phyloP scores from a whole-genome alignment of 37 sponge, comb jelly and placozoan species.

The Eunapius fragilis region DNA sequence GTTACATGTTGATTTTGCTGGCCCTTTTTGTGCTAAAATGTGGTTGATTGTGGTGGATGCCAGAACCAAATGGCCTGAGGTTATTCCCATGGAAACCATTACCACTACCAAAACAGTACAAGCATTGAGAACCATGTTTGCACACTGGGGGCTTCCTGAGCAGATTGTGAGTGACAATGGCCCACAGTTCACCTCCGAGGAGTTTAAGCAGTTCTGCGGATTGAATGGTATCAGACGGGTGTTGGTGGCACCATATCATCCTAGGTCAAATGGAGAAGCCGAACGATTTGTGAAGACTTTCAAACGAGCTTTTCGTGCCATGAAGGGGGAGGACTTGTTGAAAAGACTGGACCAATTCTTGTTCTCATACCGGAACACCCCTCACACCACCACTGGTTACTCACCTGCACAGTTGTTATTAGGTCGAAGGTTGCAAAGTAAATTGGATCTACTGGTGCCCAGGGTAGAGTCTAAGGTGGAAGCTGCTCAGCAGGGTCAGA shows the following conservation, averaged over 20 bases:
- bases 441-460: no score
- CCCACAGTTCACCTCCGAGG: constrained; percentile 42
- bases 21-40: background rate
- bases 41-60: constrained; percentile 33
- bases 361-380: background rate
- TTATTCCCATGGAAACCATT: constrained; percentile 11
- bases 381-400: background rate
- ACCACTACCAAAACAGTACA: constrained; percentile 1
- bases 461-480: no score
- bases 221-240: constrained; percentile 34
- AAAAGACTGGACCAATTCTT: background rate
- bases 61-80: constrained; percentile 63
- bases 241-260: constrained; percentile 25
- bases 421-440: no score
- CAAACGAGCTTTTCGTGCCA: constrained; percentile 8
- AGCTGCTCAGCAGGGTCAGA: no score
- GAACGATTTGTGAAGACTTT: constrained; percentile 31
- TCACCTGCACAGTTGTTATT: background rate
- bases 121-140: constrained; percentile 23
- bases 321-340: background rate
- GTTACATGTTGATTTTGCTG: constrained; percentile 29
- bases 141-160: constrained; percentile 25
- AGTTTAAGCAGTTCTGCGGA: constrained; percentile 18
- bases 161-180: constrained; percentile 48
- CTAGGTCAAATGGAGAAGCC: constrained; percentile 35